Percentiles rank a stretch among this genome's conserved stretches.
These are phyloP conservation scores for Catostylus mosaicus DNA, from an alignment of 30 jellyfish, hydroid and myxozoan species.

Conservation along the genomic window DNA sequence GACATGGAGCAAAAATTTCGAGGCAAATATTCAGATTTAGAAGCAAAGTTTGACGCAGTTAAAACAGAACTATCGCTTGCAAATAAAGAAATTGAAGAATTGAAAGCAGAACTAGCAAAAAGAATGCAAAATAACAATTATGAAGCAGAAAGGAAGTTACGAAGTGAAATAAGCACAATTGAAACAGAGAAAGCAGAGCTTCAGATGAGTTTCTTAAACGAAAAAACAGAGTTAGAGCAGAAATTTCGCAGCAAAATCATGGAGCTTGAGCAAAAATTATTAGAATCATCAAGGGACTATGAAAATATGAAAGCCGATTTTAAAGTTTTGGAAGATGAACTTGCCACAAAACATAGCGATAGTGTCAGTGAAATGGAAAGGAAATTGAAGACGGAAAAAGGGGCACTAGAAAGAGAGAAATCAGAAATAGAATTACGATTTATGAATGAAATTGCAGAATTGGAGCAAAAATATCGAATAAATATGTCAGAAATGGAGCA, in stretches of 20 bases:
- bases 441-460: slow-evolving; percentile 91
- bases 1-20: slow-evolving; percentile 95
- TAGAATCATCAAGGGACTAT: slow-evolving; percentile 64
- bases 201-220: slow-evolving; percentile 88
- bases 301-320: slow-evolving; percentile 67
- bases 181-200: slow-evolving; percentile 89
- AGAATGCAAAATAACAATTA: slow-evolving; percentile 59
- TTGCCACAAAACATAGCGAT: slow-evolving; percentile 55
- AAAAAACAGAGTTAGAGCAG: slow-evolving; percentile 90
- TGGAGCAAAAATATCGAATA: slow-evolving; percentile 92
- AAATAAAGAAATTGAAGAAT: slow-evolving; percentile 57
- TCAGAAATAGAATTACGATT: slow-evolving; percentile 89
- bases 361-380: slow-evolving; percentile 67
- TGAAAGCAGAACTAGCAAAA: slow-evolving; percentile 71
- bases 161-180: slow-evolving; percentile 67
- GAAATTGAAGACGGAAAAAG: slow-evolving; percentile 70
- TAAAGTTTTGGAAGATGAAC: slow-evolving; percentile 66
- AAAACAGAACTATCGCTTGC: slow-evolving; percentile 53
- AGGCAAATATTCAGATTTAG: slow-evolving; percentile 73
- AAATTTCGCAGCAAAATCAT: slow-evolving; percentile 74
- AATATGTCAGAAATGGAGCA: slow-evolving; percentile 88
- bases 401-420: slow-evolving; percentile 66
- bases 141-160: slow-evolving; percentile 73
- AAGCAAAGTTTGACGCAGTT: slow-evolving; percentile 58
- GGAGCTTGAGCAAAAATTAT: slow-evolving; percentile 82